phyloP scores from a whole-genome alignment of 2,888 invertebrate species.

The Unio delphinus region DNA sequence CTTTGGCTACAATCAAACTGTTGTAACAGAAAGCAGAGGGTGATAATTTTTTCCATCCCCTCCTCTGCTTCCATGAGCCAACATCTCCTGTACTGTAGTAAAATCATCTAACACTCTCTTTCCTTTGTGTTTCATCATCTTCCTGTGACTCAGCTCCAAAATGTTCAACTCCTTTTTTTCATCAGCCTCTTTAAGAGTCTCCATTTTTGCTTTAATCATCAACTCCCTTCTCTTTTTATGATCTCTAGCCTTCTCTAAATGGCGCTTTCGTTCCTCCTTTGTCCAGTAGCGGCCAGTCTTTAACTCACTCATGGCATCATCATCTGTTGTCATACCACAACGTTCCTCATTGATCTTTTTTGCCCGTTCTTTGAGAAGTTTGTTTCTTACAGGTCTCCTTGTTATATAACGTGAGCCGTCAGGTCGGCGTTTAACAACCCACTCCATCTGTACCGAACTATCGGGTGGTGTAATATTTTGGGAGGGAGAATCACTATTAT shows the following conservation, averaged over 20 bases:
- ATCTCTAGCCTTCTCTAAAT: constrained; percentile 81
- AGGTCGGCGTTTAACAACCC: constrained; percentile 84
- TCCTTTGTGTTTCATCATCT: constrained; percentile 76
- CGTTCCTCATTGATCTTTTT: constrained; percentile 80
- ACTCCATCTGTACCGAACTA: constrained; percentile 72
- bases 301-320: constrained; percentile 84
- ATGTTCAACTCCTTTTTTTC: constrained; percentile 69
- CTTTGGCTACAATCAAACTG: constrained; percentile 64
- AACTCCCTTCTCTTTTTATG: constrained; percentile 73
- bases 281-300: constrained; percentile 84
- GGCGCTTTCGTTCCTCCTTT: constrained; percentile 82
- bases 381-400: constrained; percentile 79
- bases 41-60: constrained; percentile 66
- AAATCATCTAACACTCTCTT: constrained; percentile 75
- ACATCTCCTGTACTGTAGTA: constrained; percentile 76
- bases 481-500: constrained; percentile 27
- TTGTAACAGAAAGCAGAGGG: constrained; percentile 72
- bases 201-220: constrained; percentile 63
- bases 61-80: constrained; percentile 74
- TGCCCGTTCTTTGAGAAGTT: constrained; percentile 80
- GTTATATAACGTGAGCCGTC: constrained; percentile 86
- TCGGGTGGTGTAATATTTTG: constrained; percentile 41
- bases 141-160: constrained; percentile 74
- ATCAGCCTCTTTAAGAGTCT: constrained; percentile 71
- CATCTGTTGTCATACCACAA: constrained; percentile 81